These are phyloP conservation scores for Zoroaster sp. DNA, from an alignment of 53 echinoderm and acorn worm species.

Conservation along the genomic window DNA sequence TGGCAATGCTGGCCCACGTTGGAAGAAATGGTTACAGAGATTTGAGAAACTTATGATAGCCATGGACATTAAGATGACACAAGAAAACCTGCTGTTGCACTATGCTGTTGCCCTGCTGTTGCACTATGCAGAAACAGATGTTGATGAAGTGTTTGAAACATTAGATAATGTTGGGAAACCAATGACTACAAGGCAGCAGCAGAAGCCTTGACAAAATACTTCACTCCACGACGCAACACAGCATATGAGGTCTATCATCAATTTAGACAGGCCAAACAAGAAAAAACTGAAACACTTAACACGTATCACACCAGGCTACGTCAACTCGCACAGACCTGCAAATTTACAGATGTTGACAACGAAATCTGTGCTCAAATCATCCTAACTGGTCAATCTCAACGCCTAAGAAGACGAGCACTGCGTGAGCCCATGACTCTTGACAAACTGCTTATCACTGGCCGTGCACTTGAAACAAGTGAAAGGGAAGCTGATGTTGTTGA, in stretches of 20 bases:
- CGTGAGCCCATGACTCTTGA: constrained; percentile 35
- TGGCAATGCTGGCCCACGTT: constrained; percentile 16
- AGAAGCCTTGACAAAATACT: constrained; percentile 39
- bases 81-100: not conserved
- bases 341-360: constrained; percentile 48
- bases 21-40: constrained; percentile 43
- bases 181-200: constrained; percentile 19
- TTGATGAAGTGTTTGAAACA: no score
- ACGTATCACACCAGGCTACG: constrained; percentile 43
- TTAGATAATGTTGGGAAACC: not conserved
- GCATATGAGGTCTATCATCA: not conserved
- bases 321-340: constrained; percentile 47
- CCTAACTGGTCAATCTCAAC: constrained; percentile 13
- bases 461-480: constrained; percentile 46
- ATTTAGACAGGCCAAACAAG: constrained; percentile 61
- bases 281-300: constrained; percentile 44
- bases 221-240: not conserved
- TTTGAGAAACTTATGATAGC: constrained; percentile 38
- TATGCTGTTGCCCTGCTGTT: no score
- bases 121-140: no score
- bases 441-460: constrained; percentile 4
- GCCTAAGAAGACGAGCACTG: constrained; percentile 48
- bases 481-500: constrained; percentile 11
- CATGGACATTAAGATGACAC: constrained; percentile 46
- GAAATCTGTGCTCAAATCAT: constrained; percentile 65